Evolutionary conservation across 1,140 invertebrate species (phyloP).

Genomic region (Drosophila leontia): DNA sequence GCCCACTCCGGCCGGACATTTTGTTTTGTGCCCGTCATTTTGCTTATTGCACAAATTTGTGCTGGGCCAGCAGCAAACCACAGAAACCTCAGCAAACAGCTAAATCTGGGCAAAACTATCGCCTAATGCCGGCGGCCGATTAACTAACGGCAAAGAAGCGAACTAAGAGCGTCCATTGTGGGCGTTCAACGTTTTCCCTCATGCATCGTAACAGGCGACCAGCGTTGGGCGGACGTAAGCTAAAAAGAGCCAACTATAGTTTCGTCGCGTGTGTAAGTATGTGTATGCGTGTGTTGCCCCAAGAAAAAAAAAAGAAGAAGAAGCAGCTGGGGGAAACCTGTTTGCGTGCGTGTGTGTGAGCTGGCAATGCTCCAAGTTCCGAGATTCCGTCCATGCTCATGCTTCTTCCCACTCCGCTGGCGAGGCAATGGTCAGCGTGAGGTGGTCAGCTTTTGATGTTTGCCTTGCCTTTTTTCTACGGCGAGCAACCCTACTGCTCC

Average conservation of each 20-base stretch:
- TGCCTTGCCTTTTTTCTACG: slow-evolving; percentile 61
- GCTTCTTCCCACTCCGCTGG: slow-evolving; percentile 1
- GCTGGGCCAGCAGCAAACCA: slow-evolving; percentile 69
- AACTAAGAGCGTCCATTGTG: slow-evolving; percentile 77
- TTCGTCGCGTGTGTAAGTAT: slow-evolving; percentile 5
- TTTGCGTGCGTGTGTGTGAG: slow-evolving; percentile 25
- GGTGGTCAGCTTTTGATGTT: slow-evolving; percentile 74
- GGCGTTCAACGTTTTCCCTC: slow-evolving; percentile 84
- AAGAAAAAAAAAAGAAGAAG: slow-evolving; percentile 45
- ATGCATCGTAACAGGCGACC: slow-evolving; percentile 79
- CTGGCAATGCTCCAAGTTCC: slow-evolving; percentile 47
- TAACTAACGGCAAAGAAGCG: slow-evolving; percentile 59
- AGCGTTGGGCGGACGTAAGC: slow-evolving; percentile 40
- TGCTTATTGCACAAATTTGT: slow-evolving; percentile 82
- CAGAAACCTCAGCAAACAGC: slow-evolving; percentile 17
- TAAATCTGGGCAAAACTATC: slow-evolving; percentile 56
- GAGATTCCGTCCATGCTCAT: slow-evolving; percentile 23
- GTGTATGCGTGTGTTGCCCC: slow-evolving; percentile 27
- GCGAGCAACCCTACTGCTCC: slow-evolving; percentile 50
- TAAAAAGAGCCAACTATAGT: slow-evolving; percentile 17
- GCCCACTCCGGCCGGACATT: slow-evolving; percentile 76
- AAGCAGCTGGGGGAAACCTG: slow-evolving; percentile 45
- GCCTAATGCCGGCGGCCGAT: slow-evolving; percentile 22
- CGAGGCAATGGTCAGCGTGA: slow-evolving; percentile 47
- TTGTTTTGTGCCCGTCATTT: slow-evolving; percentile 85